Evolutionary conservation across 1,140 invertebrate species (phyloP).

Genomic region (Drosophila suzukii): DNA sequence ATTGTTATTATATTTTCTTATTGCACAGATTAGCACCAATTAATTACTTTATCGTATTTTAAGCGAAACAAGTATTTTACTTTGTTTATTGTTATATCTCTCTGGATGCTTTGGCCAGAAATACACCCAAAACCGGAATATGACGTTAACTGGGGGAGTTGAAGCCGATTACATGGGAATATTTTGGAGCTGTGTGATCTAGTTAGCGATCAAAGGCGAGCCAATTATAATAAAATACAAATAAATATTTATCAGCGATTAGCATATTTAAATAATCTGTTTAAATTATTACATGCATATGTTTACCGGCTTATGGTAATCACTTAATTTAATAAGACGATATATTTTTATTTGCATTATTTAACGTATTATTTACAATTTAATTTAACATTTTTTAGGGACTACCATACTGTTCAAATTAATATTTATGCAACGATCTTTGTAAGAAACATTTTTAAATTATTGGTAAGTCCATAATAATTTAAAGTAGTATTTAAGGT

Average conservation of each 20-base stretch:
- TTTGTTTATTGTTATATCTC: conserved; percentile 21
- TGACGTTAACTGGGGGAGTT: conserved; percentile 1
- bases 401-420: too few relatives aligned
- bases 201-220: not conserved
- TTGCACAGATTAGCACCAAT: conserved; percentile 56
- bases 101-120: conserved; percentile 6
- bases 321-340: not conserved
- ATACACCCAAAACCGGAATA: conserved; percentile 20
- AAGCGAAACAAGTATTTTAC: conserved; percentile 63
- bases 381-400: too few relatives aligned
- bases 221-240: not conserved
- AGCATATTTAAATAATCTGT: not conserved
- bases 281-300: not conserved
- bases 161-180: conserved; percentile 20
- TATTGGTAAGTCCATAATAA: too few relatives aligned
- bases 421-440: not conserved
- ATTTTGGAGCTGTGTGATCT: conserved; percentile 5
- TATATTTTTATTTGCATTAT: too few relatives aligned
- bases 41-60: conserved; percentile 56
- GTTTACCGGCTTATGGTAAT: not conserved
- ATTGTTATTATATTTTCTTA: conserved; percentile 47
- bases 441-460: not conserved
- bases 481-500: too few relatives aligned
- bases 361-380: too few relatives aligned
- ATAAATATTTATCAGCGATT: not conserved